Evolutionary conservation across 1,140 invertebrate genomes (phyloP).

Genomic region (Hyles euphorbiae): DNA sequence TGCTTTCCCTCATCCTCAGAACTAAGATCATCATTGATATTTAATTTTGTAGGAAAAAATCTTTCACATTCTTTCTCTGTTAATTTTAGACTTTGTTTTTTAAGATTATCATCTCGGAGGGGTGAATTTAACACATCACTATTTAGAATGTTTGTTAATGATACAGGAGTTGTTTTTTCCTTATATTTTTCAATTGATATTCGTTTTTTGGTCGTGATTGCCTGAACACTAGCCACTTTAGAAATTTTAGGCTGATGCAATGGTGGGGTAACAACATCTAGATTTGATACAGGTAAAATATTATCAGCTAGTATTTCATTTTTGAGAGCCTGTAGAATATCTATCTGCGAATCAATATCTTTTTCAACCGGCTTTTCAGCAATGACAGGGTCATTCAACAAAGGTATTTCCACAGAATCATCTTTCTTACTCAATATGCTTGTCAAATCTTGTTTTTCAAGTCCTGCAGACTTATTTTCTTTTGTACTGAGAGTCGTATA

Average conservation of each 20-base stretch:
- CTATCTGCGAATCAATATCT: conserved; percentile 59
- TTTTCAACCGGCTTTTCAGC: conserved; percentile 25
- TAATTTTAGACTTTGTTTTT: conserved; percentile 64
- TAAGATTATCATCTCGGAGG: conserved; percentile 40
- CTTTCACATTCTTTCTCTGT: conserved; percentile 76
- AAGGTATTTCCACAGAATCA: conserved; percentile 41
- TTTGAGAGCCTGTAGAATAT: conserved; percentile 70
- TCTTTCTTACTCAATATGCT: conserved; percentile 7
- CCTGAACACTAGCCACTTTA: conserved; percentile 56
- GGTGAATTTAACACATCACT: background rate
- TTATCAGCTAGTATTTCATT: conserved; percentile 64
- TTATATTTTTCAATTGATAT: conserved; percentile 74
- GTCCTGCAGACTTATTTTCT: too few species aligned
- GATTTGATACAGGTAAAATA: conserved; percentile 26
- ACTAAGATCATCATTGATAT: conserved; percentile 36
- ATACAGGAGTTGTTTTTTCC: conserved; percentile 36
- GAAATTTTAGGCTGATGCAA: conserved; percentile 63
- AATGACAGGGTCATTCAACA: conserved; percentile 37
- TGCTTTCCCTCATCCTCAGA: conserved; percentile 42
- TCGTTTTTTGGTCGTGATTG: conserved; percentile 56
- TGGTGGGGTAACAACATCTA: conserved; percentile 38
- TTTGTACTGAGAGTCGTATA: too few species aligned
- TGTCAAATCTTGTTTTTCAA: background rate
- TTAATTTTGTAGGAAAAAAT: conserved; percentile 67
- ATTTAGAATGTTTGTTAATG: background rate